Base-by-base conservation (phyloP, 2,888 invertebrate genomes). In the Sympetrum striolatum region DNA sequence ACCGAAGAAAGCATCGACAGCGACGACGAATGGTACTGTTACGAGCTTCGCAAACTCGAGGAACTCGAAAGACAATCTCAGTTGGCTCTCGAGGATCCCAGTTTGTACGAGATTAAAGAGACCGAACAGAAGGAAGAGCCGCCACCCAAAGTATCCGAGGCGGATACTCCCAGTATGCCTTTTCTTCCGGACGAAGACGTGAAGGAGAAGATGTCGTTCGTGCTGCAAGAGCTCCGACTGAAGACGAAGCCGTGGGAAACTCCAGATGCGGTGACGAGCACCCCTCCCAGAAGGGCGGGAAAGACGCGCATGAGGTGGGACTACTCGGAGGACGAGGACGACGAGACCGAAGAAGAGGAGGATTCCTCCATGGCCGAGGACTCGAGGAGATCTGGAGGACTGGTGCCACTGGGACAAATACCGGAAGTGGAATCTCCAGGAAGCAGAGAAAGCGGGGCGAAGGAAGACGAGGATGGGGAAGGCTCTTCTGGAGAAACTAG, bases 1-100 rank as follows among this genome's bases (percentile, higher is more conserved):
- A 98, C 98, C 0, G 98, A 98, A 94, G 98, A 98, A 92, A 98
- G 98, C 92, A 98, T 98, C 91, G 98, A 98, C 93, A 98, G 97
- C 44, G 98, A 98, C 94, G 98, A 98, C 93, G 98, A 98, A 93
- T 98, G 98, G 97, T 98, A 98, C 93, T 97, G 97, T 92, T 98
- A 98, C 93, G 98, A 98, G 93, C 93, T 98, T 91, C 95, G 97
- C 90, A 98, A 98, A 93, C 94, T 98, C 60, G 98, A 98, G 94
- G 97, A 98, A 94, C 95, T 98, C 94, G 98, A 98, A 93, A 95
- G 96, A 91, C 96, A 96, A 92, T 96, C 96, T 3, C 94, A 95
- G 91, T 82, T 80, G 31, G 95, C 95, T 0, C 93, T 96, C 22
- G 94, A 95, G 8, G 96, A 96, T 93, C 96, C 91, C 37, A 81